A percentile compares a stretch with the other conserved stretches of the same genome.
These are phyloP conservation scores for Synergus umbraculus DNA, from an alignment of 2,888 invertebrate genomes.

Conservation along the genomic window DNA sequence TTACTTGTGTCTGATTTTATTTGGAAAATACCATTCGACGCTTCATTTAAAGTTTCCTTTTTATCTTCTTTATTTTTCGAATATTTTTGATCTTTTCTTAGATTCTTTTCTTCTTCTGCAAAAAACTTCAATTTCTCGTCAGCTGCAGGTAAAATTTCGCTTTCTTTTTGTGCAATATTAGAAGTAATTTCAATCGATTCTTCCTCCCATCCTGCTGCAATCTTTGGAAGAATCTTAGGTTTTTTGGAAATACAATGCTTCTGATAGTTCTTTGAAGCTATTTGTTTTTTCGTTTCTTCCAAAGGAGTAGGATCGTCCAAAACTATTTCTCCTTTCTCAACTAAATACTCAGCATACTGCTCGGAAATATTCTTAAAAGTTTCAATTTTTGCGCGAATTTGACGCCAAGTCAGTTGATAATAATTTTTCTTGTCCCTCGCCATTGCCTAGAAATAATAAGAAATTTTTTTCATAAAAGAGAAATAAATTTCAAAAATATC, in stretches of 20 bases:
- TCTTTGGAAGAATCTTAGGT: constrained; percentile 47
- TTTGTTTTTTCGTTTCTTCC: constrained; percentile 56
- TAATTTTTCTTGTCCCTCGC: constrained; percentile 90
- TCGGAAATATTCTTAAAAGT: constrained; percentile 90
- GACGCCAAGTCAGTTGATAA: constrained; percentile 94
- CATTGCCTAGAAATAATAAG: constrained; percentile 83
- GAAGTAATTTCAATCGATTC: constrained; percentile 47
- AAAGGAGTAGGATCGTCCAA: constrained; percentile 56
- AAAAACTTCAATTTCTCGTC: background rate
- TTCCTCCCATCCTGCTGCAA: constrained; percentile 49
- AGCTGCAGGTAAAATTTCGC: background rate
- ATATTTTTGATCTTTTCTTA: background rate
- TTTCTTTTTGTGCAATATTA: background rate
- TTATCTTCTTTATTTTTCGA: background rate
- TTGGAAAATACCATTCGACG: constrained; percentile 19
- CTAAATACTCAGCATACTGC: constrained; percentile 86
- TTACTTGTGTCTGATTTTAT: constrained; percentile 16
- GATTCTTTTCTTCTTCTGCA: background rate
- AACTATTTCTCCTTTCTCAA: constrained; percentile 61
- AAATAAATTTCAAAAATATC: background rate
- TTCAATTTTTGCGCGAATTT: constrained; percentile 89
- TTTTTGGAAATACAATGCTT: constrained; percentile 53
- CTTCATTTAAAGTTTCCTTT: constrained; percentile 9
- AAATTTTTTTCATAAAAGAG: background rate
- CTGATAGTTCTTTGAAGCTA: constrained; percentile 55